Conservation (phyloP, 2,797 vertebrate species). For the Toxotes lorentzi region DNA sequence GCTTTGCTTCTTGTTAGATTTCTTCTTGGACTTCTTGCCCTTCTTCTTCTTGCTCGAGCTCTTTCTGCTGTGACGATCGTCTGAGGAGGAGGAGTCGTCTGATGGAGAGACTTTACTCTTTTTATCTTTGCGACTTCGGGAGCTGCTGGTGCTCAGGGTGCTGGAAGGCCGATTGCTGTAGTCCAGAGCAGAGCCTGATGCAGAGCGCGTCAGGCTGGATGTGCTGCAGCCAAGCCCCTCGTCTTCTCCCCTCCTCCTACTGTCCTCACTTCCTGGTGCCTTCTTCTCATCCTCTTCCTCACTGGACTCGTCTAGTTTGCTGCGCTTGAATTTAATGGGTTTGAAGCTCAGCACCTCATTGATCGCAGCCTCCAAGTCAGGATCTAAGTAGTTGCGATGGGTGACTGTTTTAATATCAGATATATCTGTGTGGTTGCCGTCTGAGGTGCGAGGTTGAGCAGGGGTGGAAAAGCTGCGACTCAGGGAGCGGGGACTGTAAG, state of each 20-base stretch:
- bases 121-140: slow-evolving; percentile 75
- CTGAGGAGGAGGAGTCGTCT: slow-evolving; percentile 84
- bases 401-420: slow-evolving; percentile 80
- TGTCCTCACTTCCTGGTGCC: slow-evolving; percentile 73
- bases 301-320: slow-evolving; percentile 90
- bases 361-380: slow-evolving; percentile 95
- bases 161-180: slow-evolving; percentile 82
- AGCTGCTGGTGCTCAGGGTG: slow-evolving; percentile 73
- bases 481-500: slow-evolving; percentile 87
- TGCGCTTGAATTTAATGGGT: slow-evolving; percentile 89
- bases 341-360: slow-evolving; percentile 97
- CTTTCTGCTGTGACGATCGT: slow-evolving; percentile 79
- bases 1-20: slow-evolving; percentile 86
- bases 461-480: slow-evolving; percentile 92
- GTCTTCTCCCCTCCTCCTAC: slow-evolving; percentile 82
- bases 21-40: slow-evolving; percentile 89
- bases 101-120: slow-evolving; percentile 80
- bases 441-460: slow-evolving; percentile 83
- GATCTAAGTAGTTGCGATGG: slow-evolving; percentile 94
- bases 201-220: slow-evolving; percentile 86
- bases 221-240: slow-evolving; percentile 69
- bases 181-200: slow-evolving; percentile 87
- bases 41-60: slow-evolving; percentile 74
- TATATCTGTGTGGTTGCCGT: slow-evolving; percentile 66
- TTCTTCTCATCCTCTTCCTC: slow-evolving; percentile 82